phyloP scores from a whole-genome alignment of 1,140 invertebrate genomes.

The Heliconius congener region DNA sequence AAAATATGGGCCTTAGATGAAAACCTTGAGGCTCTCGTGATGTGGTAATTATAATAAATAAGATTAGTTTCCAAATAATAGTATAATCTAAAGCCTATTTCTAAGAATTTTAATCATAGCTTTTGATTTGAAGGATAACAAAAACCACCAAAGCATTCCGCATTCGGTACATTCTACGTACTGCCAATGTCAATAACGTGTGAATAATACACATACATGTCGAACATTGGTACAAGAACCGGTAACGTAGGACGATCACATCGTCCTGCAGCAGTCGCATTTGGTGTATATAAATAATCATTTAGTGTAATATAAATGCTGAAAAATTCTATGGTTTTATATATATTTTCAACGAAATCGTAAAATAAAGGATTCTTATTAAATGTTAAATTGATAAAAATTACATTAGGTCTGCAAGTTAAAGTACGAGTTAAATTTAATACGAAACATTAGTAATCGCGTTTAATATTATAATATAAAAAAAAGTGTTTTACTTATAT shows the following conservation, averaged over 20 bases:
- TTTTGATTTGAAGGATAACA: neutral
- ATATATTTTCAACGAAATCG: neutral
- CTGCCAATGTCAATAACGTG: neutral
- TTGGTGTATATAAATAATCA: neutral
- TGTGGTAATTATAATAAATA: no score
- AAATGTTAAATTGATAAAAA: neutral
- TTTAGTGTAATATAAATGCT: neutral
- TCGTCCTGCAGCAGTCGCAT: neutral
- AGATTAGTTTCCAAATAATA: no score
- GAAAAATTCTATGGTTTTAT: no score
- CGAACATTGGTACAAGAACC: neutral
- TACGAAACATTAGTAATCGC: no score
- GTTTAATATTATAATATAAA: neutral
- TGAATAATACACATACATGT: neutral
- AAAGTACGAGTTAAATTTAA: neutral
- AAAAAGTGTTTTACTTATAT: neutral
- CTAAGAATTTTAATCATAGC: neutral
- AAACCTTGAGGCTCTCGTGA: no score
- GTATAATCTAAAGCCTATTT: no score
- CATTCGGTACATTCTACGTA: neutral
- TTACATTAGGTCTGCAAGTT: neutral
- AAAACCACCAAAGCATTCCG: neutral
- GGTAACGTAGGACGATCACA: neutral
- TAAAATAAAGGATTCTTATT: neutral
- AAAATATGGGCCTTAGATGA: no score